A percentile compares a stretch with the other conserved stretches of the same genome.
phyloP scores from a whole-genome alignment of 1,140 invertebrate species.

The Colletes gigas region DNA sequence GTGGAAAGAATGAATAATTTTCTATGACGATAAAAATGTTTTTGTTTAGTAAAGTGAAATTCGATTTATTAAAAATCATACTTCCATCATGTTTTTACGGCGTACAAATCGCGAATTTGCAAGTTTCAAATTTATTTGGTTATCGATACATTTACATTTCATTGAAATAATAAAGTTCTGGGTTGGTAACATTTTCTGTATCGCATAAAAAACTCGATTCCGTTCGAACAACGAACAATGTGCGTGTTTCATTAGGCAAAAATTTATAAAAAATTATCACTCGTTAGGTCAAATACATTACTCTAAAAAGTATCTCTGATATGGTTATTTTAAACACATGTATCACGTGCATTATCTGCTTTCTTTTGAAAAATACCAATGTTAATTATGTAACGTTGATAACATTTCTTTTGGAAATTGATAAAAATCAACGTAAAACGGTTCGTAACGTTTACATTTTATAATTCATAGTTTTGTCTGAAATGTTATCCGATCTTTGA shows the following conservation, averaged over 20 bases:
- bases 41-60: constrained; percentile 32
- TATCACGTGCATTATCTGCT: not conserved
- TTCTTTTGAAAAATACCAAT: not conserved
- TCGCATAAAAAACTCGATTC: not conserved
- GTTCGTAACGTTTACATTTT: not conserved
- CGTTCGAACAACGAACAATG: constrained; percentile 1
- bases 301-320: not conserved
- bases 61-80: constrained; percentile 50
- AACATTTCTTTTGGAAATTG: not conserved
- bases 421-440: not conserved
- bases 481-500: constrained; percentile 24
- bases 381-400: not conserved
- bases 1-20: not conserved
- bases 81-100: constrained; percentile 6
- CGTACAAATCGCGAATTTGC: constrained; percentile 16
- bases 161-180: constrained; percentile 2
- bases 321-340: not conserved
- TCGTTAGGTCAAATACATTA: not conserved
- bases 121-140: not conserved
- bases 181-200: not conserved
- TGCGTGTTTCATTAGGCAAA: not conserved
- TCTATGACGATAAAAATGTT: not conserved
- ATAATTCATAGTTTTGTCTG: not conserved
- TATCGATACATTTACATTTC: not conserved
- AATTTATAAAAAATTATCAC: not conserved